Conservation (phyloP, 2,113 vertebrate genomes). For the Cisticola juncidis region DNA sequence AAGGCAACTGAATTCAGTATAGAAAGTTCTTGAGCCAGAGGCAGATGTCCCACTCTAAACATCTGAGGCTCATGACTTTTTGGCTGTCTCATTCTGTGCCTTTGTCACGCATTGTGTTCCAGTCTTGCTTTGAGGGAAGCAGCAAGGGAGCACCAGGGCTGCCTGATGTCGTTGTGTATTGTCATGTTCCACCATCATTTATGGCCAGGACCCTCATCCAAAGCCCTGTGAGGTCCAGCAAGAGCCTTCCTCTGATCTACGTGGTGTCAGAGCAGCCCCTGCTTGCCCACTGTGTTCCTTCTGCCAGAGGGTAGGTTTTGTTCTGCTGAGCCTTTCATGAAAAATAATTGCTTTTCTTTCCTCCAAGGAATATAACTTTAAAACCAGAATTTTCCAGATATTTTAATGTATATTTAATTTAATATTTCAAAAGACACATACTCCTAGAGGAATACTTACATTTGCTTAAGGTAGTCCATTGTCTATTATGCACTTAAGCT, state of each 20-base stretch:
- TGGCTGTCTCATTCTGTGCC: neutral
- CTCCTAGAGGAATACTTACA: neutral
- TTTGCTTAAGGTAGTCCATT: neutral
- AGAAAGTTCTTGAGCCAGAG: conserved; percentile 22
- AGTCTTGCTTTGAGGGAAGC: neutral
- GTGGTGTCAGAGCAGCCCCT: neutral
- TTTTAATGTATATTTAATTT: neutral
- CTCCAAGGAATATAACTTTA: neutral
- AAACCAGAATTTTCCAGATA: neutral
- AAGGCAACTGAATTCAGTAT: conserved; percentile 9
- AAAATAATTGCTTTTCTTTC: neutral
- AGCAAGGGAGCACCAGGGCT: neutral
- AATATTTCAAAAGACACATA: neutral
- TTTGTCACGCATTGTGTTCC: conserved; percentile 18
- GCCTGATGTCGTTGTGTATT: accelerated
- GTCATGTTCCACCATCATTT: neutral
- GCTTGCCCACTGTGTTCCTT: neutral
- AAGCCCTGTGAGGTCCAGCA: neutral
- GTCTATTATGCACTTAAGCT: neutral
- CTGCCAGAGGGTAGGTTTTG: neutral
- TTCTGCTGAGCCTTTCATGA: neutral
- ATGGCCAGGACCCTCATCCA: neutral
- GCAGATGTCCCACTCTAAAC: conserved; percentile 21
- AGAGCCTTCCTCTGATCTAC: neutral
- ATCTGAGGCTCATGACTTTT: conserved; percentile 29